phyloP scores from a whole-genome alignment of 2,797 vertebrate genomes.

The Hybognathus amarus region DNA sequence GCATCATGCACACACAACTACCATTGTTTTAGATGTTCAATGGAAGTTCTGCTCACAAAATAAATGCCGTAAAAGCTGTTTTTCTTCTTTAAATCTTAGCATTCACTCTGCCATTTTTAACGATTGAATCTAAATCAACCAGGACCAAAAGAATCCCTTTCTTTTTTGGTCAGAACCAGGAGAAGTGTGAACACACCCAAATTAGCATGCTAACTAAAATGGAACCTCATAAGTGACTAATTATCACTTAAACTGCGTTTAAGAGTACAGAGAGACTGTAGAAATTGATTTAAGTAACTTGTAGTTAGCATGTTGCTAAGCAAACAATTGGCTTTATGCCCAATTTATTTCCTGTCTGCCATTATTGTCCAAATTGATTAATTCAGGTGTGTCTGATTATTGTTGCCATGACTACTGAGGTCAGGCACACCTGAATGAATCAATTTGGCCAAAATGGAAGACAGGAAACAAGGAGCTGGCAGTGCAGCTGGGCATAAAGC shows the following conservation, averaged over 20 bases:
- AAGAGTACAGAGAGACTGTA: not conserved
- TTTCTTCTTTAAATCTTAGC: not conserved
- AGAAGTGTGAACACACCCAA: not conserved
- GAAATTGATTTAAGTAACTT: not conserved
- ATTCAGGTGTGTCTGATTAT: too few relatives aligned
- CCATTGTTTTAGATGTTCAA: not conserved
- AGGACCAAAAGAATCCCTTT: too few relatives aligned
- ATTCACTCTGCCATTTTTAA: too few relatives aligned
- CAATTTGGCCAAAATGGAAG: too few relatives aligned
- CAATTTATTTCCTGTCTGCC: too few relatives aligned
- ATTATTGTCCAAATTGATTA: too few relatives aligned
- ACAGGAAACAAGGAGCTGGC: too few relatives aligned
- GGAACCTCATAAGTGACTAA: not conserved
- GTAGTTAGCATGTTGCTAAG: constrained; percentile 7
- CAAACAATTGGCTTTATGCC: too few relatives aligned
- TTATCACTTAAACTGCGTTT: not conserved
- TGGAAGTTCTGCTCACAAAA: not conserved
- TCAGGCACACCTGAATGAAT: too few relatives aligned
- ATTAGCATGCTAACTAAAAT: not conserved
- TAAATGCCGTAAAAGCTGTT: not conserved
- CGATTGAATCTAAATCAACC: too few relatives aligned
- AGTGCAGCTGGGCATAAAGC: too few relatives aligned
- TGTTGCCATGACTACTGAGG: too few relatives aligned
- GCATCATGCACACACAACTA: not conserved
- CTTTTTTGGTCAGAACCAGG: not conserved